Evolutionary conservation across 2,797 vertebrate genomes (phyloP), one percentile per base, ranked within the genome.

Genomic region (Acridotheres tristis): DNA sequence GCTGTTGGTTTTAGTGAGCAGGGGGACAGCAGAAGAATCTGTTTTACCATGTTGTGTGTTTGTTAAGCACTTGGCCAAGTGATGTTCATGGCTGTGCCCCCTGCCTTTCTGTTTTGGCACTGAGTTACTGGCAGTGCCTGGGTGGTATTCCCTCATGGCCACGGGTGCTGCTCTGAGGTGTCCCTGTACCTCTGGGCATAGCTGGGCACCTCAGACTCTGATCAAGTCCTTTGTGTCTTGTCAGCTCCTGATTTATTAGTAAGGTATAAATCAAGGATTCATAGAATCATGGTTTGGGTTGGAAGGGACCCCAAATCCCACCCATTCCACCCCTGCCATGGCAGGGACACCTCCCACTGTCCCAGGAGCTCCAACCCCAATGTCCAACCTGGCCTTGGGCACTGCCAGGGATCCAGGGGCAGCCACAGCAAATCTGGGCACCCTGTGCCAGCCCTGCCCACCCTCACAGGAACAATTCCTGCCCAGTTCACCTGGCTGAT

Each of bases 181-280:
- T 36, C 17, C 5, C 0, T 20, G 2, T 59, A 1, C 51, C 34
- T 30, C 11, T 5, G 5, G 14, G 14, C 2, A 1, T 15, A n/a
- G 9, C 21, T 12, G 10, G 10, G 29, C 2, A 1, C 38, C 45
- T 78, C 17, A 9, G 10, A 3, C 22, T 47, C 40, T 13, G 22
- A 5, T 21, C 48, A 38, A 77, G 25, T 30, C 26, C 30, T 4
- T 66, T 48, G 62, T 81, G 2, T 48, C 34, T 13, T 7, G 7
- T 25, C 68, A 57, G 53, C 32, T 47, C 32, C 48, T 26, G 27
- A 5, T 45, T 29, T 14, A 25, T 36, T 25, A 2, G 40, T 26
- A 19, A 47, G 26, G 10, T 20, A 4, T 29, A 43, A 63, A 47
- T 42, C 20, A 54, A 14, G 40, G 20, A 62, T 62, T 38, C 23